Evolutionary conservation across 1,140 invertebrate genomes (phyloP).

Genomic region (Anoplophora glabripennis): DNA sequence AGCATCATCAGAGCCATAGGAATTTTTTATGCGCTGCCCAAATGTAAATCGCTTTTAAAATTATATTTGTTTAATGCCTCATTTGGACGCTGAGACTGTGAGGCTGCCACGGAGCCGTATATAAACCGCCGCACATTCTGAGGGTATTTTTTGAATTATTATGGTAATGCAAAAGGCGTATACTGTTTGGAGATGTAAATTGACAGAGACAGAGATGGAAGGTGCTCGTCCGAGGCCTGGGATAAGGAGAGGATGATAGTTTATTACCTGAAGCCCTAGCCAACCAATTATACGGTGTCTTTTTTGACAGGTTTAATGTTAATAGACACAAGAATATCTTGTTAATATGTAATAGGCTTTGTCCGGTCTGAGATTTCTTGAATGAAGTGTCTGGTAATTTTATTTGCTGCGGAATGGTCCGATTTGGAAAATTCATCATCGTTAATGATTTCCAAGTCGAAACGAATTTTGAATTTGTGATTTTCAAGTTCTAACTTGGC

Average conservation of each 20-base stretch:
- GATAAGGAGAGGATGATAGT: constrained; percentile 39
- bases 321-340: constrained; percentile 48
- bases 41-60: constrained; percentile 20
- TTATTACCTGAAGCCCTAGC: constrained; percentile 46
- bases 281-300: constrained; percentile 49
- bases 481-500: no score
- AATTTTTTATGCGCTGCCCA: constrained; percentile 1
- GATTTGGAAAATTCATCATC: no score
- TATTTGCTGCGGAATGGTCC: constrained; percentile 15
- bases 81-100: constrained; percentile 31
- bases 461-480: no score
- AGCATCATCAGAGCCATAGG: constrained; percentile 4
- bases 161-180: constrained; percentile 48
- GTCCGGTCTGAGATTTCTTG: constrained; percentile 19
- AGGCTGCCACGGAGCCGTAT: constrained; percentile 22
- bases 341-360: constrained; percentile 47
- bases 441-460: no score
- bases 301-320: constrained; percentile 48
- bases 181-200: constrained; percentile 48
- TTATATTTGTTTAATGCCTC: constrained; percentile 33
- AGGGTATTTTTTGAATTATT: constrained; percentile 47
- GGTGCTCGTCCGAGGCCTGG: not conserved
- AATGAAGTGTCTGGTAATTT: constrained; percentile 21
- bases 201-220: constrained; percentile 36
- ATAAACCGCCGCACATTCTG: constrained; percentile 37